Conservation (phyloP, 2,888 invertebrate species). For the Argyra leucocephala region DNA sequence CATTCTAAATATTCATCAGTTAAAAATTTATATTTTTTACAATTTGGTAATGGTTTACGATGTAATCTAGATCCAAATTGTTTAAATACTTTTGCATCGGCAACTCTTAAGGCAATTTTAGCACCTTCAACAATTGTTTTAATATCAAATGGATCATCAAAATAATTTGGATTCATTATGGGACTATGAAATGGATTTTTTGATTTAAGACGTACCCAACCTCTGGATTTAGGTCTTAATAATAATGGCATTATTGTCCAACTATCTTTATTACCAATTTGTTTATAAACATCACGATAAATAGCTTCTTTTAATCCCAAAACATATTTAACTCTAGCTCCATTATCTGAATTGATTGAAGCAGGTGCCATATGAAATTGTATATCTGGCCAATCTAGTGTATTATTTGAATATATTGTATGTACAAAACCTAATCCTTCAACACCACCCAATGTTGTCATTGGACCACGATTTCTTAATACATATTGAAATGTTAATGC, state of each 20-base stretch:
- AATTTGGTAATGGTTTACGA: constrained; percentile 67
- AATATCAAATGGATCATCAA: constrained; percentile 68
- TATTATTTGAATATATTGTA: constrained; percentile 69
- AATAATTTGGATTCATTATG: constrained; percentile 84
- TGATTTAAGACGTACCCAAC: constrained; percentile 63
- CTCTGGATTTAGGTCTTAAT: constrained; percentile 67
- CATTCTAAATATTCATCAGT: constrained; percentile 81
- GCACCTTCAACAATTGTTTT: constrained; percentile 75
- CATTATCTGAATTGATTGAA: constrained; percentile 70
- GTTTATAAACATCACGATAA: constrained; percentile 69
- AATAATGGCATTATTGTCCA: constrained; percentile 83
- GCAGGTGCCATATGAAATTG: constrained; percentile 91
- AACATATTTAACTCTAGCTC: constrained; percentile 63
- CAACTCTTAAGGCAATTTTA: constrained; percentile 62
- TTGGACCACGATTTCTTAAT: constrained; percentile 66
- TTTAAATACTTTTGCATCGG: constrained; percentile 66
- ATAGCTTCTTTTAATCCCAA: constrained; percentile 70
- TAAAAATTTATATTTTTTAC: constrained; percentile 59
- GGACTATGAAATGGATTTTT: constrained; percentile 82
- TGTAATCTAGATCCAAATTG: constrained; percentile 71
- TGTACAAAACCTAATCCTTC: constrained; percentile 82
- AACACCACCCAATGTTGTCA: constrained; percentile 79
- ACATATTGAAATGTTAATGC: constrained; percentile 74
- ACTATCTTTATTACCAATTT: constrained; percentile 60
- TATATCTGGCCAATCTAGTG: constrained; percentile 75